Evolutionary conservation across 2,113 vertebrate species (phyloP).

Genomic region (Lutjanus erythropterus): DNA sequence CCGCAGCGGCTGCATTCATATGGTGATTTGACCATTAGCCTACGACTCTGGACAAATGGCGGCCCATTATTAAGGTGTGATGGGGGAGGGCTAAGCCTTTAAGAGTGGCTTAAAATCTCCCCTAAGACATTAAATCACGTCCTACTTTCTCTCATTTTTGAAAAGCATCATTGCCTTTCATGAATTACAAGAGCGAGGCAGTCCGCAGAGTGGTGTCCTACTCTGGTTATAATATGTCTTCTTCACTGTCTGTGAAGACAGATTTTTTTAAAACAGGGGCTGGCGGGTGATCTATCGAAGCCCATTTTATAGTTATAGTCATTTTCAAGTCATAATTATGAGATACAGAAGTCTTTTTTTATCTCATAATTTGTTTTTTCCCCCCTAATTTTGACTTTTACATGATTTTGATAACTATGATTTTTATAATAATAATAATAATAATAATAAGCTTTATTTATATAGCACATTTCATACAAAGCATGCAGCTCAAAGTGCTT

Average conservation of each 20-base stretch:
- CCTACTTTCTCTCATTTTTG: constrained; percentile 52
- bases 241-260: constrained; percentile 1
- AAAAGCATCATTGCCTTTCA: constrained; percentile 56
- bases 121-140: constrained; percentile 64
- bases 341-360: too few relatives aligned
- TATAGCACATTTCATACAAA: too few relatives aligned
- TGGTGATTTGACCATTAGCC: constrained; percentile 69
- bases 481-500: too few relatives aligned
- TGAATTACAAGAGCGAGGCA: constrained; percentile 60
- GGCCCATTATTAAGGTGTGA: constrained; percentile 60
- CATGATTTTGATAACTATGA: too few relatives aligned
- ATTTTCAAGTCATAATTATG: too few relatives aligned
- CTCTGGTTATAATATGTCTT: constrained; percentile 39
- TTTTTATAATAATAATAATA: too few relatives aligned
- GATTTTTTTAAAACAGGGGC: neutral
- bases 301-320: too few relatives aligned
- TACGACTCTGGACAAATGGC: constrained; percentile 68
- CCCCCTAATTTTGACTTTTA: too few relatives aligned
- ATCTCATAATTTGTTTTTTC: too few relatives aligned
- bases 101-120: constrained; percentile 71
- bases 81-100: constrained; percentile 63
- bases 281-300: neutral
- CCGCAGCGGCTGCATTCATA: constrained; percentile 49
- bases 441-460: too few relatives aligned
- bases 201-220: constrained; percentile 56